Evolutionary conservation across 1,140 invertebrate genomes (phyloP).

Genomic region (Cyphomyrmex costatus): DNA sequence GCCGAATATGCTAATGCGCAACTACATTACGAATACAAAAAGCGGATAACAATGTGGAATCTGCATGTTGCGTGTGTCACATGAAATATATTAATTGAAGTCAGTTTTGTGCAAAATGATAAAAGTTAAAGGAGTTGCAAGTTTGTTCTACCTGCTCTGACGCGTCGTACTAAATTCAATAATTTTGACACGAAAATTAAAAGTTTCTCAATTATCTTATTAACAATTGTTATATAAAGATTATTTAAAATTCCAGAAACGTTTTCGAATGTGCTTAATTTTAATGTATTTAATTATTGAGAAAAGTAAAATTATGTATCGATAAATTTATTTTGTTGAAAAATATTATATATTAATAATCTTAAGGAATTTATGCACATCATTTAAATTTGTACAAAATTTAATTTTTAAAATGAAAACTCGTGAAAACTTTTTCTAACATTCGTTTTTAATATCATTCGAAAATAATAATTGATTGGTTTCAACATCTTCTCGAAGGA

Average conservation of each 20-base stretch:
- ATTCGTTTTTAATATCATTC: too few species aligned
- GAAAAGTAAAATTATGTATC: too few species aligned
- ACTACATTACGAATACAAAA: conserved; percentile 35
- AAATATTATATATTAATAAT: too few species aligned
- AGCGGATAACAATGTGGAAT: conserved; percentile 19
- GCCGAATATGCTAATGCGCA: conserved; percentile 46
- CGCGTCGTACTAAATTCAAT: not conserved
- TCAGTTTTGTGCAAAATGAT: not conserved
- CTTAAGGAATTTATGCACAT: too few species aligned
- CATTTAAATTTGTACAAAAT: too few species aligned
- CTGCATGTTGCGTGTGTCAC: not conserved
- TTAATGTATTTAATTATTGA: too few species aligned
- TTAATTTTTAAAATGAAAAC: too few species aligned
- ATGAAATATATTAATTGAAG: conserved; percentile 19
- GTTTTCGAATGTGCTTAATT: too few species aligned
- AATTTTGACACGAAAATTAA: not conserved
- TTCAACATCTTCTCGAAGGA: too few species aligned
- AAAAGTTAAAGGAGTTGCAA: not conserved
- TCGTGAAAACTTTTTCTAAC: too few species aligned
- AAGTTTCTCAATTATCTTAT: not conserved
- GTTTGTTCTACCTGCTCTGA: not conserved
- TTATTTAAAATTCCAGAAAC: not conserved
- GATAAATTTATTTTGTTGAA: too few species aligned
- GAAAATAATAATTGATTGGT: too few species aligned
- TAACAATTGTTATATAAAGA: not conserved